Base-by-base conservation (phyloP, 1,140 invertebrate genomes). In the Odontomachus brunneus region DNA sequence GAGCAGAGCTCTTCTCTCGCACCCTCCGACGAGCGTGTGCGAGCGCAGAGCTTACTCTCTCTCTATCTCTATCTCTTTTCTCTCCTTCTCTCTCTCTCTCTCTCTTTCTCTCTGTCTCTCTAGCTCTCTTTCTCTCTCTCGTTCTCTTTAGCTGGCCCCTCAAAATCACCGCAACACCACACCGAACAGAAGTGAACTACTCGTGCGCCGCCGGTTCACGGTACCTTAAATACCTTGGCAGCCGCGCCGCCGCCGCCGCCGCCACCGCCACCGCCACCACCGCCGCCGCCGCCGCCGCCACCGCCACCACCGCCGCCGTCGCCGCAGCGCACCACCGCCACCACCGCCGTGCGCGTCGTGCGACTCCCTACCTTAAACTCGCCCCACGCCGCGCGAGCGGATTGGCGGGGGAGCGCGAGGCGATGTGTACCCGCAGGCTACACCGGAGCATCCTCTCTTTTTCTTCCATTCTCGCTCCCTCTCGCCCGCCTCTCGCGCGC, bases 191-290 rank as follows among this genome's bases (percentile, higher is more conserved):
- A 94, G 93, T 94, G 91, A 93, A 94, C 93, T 94, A 94, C 93
- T 94, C 93, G 92, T 94, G 93, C 91, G 92, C 92, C 92, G 92
- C 91, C 91, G 90, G 91, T 93, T 92, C 91, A 93, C 93, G 91
- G 93, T 94, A 94, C 93, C 93, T 94, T 94, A 94, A 94, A 94
- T 94, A 94, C 93, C 93, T 93, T 94, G 91, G 89, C 88, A 84
- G 88, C 91, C 90, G 90, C 88, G 91, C 91, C 91, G 89, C 88
- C 86, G 84, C 89, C 88, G 81, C 88, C 84, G 66, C 78, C 80
- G 49, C 83, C 86, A 65, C 88, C 86, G 74, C 84, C 82, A 67
- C 85, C 84, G 82, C 78, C 87, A 29, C 85, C 76, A 38, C 78
- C 82, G 74, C 67, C 72, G 44, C 84, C 69, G 78, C 73, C 87